A percentile compares a stretch with the other conserved stretches of the same genome.
These are phyloP conservation scores for Alviniconcha marisindica DNA, from an alignment of 1,140 invertebrate species.

Conservation along the genomic window DNA sequence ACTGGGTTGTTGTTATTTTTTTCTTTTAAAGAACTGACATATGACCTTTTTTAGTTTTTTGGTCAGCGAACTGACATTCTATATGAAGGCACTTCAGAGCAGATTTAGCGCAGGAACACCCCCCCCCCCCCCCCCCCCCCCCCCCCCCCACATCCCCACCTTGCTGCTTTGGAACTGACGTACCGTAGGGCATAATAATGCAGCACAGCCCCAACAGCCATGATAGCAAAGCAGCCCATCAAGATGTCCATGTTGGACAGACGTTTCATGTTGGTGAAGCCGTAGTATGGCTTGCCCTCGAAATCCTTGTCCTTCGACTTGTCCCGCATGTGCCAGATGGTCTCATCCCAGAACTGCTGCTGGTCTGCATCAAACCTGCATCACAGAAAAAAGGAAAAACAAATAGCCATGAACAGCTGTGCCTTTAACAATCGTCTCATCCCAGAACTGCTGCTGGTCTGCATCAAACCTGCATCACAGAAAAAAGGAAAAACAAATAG, in stretches of 20 bases:
- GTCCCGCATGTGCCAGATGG: constrained; percentile 25
- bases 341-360: constrained; percentile 36
- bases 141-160: too few species aligned
- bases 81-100: too few species aligned
- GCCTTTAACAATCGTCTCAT: too few species aligned
- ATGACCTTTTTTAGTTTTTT: too few species aligned
- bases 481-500: not conserved
- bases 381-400: not conserved
- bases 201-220: not conserved
- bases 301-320: constrained; percentile 28
- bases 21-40: too few species aligned
- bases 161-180: not conserved
- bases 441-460: constrained; percentile 32
- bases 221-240: constrained; percentile 21
- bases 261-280: constrained; percentile 3
- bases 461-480: constrained; percentile 6
- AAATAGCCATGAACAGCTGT: not conserved
- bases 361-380: constrained; percentile 15
- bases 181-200: constrained; percentile 23
- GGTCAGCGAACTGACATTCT: too few species aligned
- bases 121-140: too few species aligned
- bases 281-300: constrained; percentile 30
- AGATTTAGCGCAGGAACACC: too few species aligned
- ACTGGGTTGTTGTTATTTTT: too few species aligned
- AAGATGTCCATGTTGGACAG: constrained; percentile 26